These are phyloP conservation scores for Dallia pectoralis DNA, from an alignment of 2,797 vertebrate species.

Conservation along the genomic window DNA sequence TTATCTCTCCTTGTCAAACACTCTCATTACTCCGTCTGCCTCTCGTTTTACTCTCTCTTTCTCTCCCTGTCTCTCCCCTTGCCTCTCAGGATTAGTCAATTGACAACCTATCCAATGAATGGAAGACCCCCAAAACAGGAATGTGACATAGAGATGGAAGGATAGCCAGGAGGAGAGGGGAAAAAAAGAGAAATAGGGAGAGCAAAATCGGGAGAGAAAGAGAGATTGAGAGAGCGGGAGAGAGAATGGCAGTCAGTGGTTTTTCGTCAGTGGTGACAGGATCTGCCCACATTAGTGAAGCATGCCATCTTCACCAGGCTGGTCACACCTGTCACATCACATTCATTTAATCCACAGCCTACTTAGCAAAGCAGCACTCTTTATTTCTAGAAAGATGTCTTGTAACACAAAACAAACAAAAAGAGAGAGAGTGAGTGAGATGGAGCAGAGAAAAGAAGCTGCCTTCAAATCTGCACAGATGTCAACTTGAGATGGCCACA, in stretches of 20 bases:
- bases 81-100: slow-evolving; percentile 2
- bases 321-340: slow-evolving; percentile 85
- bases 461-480: slow-evolving; percentile 57
- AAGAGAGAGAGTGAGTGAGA: slow-evolving; percentile 26
- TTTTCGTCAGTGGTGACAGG: slow-evolving; percentile 37
- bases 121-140: slow-evolving; percentile 19
- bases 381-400: slow-evolving; percentile 69
- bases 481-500: slow-evolving; percentile 63
- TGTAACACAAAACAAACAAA: slow-evolving; percentile 72
- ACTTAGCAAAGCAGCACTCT: slow-evolving; percentile 76
- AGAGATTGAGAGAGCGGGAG: slow-evolving; percentile 28
- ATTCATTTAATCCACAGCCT: slow-evolving; percentile 83
- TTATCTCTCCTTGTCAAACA: neutral
- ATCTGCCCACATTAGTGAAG: slow-evolving; percentile 56
- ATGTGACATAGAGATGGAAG: neutral
- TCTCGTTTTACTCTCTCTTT: slow-evolving; percentile 13
- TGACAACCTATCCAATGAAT: neutral
- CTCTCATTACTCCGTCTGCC: neutral
- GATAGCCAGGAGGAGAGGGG: slow-evolving; percentile 40
- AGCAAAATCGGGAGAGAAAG: neutral
- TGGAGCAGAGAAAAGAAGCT: slow-evolving; percentile 17
- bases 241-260: slow-evolving; percentile 32
- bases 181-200: slow-evolving; percentile 38
- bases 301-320: slow-evolving; percentile 77
- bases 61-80: slow-evolving; percentile 21